These are phyloP conservation scores for Sinohyriopsis cumingii DNA, from an alignment of 2,888 invertebrate species.

Conservation along the genomic window DNA sequence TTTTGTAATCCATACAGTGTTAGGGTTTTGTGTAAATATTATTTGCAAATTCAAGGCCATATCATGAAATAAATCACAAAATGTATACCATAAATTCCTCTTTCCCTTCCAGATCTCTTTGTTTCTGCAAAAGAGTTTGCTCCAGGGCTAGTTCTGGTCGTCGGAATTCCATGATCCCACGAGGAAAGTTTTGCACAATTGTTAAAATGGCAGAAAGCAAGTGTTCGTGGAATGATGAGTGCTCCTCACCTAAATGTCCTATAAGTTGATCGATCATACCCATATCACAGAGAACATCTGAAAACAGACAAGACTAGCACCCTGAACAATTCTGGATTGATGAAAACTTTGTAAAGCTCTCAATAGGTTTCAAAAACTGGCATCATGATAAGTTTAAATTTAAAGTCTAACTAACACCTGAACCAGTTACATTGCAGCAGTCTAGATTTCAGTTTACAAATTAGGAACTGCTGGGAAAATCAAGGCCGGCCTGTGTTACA, in stretches of 20 bases:
- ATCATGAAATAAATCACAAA: neutral
- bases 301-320: slow-evolving; percentile 12
- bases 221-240: slow-evolving; percentile 74
- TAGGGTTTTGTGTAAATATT: no score
- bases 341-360: no score
- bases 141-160: slow-evolving; percentile 72
- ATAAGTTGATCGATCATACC: slow-evolving; percentile 71
- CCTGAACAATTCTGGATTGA: neutral
- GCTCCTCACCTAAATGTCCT: slow-evolving; percentile 65
- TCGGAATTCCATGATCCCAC: slow-evolving; percentile 71
- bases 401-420: no score
- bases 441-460: no score
- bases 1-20: no score
- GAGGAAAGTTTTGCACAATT: slow-evolving; percentile 73
- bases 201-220: slow-evolving; percentile 73
- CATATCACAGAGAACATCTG: slow-evolving; percentile 70
- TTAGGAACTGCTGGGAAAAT: no score
- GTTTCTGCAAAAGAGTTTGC: slow-evolving; percentile 70
- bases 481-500: no score
- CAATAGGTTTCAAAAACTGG: no score
- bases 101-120: slow-evolving; percentile 70
- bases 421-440: no score
- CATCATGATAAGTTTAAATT: no score
- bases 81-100: slow-evolving; percentile 71
- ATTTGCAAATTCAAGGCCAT: no score